Evolutionary conservation across 1,140 invertebrate genomes (phyloP).

Genomic region (Drosophila mojavensis): DNA sequence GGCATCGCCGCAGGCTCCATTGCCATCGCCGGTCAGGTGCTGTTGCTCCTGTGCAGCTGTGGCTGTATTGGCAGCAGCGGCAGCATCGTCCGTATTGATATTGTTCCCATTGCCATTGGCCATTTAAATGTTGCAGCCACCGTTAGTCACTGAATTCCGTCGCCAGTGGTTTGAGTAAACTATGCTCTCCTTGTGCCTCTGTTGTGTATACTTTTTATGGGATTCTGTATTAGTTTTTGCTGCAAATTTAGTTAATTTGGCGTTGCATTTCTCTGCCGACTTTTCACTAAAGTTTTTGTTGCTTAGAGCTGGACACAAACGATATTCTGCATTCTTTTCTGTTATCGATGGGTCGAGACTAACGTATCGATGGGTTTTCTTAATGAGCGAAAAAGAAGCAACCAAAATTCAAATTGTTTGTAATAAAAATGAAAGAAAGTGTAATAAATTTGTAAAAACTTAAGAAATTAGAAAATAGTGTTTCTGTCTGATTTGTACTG

Average conservation of each 20-base stretch:
- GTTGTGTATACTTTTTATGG: conserved; percentile 30
- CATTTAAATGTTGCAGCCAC: conserved; percentile 53
- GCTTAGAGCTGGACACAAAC: conserved; percentile 31
- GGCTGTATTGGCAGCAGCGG: conserved; percentile 36
- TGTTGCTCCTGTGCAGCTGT: conserved; percentile 38
- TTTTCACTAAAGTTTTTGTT: conserved; percentile 59
- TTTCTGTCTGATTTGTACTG: too few species aligned
- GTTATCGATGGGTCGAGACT: conserved; percentile 2
- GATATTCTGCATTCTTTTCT: not conserved
- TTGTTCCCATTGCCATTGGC: conserved; percentile 78
- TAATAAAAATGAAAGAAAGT: not conserved
- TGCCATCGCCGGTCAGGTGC: conserved; percentile 36
- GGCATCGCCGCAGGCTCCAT: conserved; percentile 35
- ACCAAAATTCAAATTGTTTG: not conserved
- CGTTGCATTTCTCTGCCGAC: conserved; percentile 58
- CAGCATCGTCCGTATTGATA: conserved; percentile 60
- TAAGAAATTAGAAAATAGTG: too few species aligned
- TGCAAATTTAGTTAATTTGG: conserved; percentile 55
- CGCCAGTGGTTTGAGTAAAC: conserved; percentile 7
- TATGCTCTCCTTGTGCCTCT: not conserved
- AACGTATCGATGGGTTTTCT: not conserved
- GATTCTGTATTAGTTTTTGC: conserved; percentile 47
- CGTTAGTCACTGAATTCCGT: not conserved
- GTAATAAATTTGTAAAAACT: too few species aligned
- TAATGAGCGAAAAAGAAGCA: not conserved